These are phyloP conservation scores for Shinisaurus crocodilurus DNA, from an alignment of 2,113 vertebrate species.

Conservation along the genomic window DNA sequence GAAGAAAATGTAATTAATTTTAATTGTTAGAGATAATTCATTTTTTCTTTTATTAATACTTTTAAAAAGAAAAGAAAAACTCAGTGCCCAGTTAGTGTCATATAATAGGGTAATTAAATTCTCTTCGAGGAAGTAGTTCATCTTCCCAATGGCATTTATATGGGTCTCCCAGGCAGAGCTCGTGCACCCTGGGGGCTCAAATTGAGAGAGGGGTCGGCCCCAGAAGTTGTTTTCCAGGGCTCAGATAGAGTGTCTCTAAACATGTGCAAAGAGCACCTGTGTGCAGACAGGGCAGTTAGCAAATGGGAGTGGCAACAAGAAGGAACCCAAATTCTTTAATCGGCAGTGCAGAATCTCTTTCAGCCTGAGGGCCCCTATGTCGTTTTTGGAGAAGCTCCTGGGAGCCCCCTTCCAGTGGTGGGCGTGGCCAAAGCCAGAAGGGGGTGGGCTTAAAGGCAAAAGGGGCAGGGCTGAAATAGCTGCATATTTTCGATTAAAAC, in stretches of 20 bases:
- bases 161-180: neutral
- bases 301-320: no score
- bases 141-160: conserved; percentile 44
- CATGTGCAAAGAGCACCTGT: neutral
- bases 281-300: neutral
- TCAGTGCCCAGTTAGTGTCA: conserved; percentile 63
- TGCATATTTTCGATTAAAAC: no score
- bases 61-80: conserved; percentile 27
- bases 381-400: no score
- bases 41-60: conserved; percentile 78
- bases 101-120: conserved; percentile 73
- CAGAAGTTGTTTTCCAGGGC: neutral
- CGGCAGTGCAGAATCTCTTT: no score
- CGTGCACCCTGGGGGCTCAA: neutral
- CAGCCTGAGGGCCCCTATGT: no score
- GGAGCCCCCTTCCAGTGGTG: no score
- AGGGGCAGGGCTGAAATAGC: no score
- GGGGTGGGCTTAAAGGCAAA: no score
- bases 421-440: no score
- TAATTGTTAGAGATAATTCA: conserved; percentile 78
- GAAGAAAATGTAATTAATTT: conserved; percentile 81
- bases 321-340: neutral
- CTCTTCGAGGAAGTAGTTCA: conserved; percentile 52
- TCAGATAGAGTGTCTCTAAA: neutral
- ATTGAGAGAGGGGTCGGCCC: neutral